A percentile compares a stretch with the other conserved stretches of the same genome.
Evolutionary conservation across 2,113 vertebrate genomes (phyloP).

Genomic region (Marmota monax): DNA sequence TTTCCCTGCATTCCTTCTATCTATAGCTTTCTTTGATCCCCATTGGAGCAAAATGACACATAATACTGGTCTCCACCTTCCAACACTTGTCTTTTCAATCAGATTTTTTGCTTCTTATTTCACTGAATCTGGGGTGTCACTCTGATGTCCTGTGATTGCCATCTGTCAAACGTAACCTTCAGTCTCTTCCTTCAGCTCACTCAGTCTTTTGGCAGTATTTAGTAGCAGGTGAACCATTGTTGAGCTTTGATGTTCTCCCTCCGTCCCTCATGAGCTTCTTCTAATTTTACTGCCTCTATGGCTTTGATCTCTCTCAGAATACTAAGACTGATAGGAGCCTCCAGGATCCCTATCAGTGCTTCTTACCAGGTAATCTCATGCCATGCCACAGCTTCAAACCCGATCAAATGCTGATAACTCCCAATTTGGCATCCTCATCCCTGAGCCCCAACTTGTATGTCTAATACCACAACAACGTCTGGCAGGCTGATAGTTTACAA

Average conservation of each 20-base stretch:
- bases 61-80: not conserved
- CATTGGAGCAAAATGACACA: not conserved
- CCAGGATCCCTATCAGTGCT: not conserved
- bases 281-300: not conserved
- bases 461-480: not conserved
- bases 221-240: not conserved
- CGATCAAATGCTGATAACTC: not conserved
- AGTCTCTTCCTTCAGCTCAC: not conserved
- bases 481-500: not conserved
- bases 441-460: not conserved
- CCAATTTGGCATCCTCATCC: not conserved
- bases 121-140: not conserved
- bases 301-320: not conserved
- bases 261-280: not conserved
- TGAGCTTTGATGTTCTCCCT: not conserved
- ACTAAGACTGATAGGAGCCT: not conserved
- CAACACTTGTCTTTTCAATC: not conserved
- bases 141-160: not conserved
- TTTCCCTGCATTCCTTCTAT: not conserved
- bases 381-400: not conserved
- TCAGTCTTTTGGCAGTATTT: not conserved
- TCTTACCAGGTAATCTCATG: not conserved
- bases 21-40: not conserved
- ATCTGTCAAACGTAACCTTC: not conserved
- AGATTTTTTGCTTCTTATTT: not conserved